Percentiles rank a stretch among this genome's conserved stretches.
phyloP scores from a whole-genome alignment of 1,140 invertebrate genomes.

The Zophobas morio region DNA sequence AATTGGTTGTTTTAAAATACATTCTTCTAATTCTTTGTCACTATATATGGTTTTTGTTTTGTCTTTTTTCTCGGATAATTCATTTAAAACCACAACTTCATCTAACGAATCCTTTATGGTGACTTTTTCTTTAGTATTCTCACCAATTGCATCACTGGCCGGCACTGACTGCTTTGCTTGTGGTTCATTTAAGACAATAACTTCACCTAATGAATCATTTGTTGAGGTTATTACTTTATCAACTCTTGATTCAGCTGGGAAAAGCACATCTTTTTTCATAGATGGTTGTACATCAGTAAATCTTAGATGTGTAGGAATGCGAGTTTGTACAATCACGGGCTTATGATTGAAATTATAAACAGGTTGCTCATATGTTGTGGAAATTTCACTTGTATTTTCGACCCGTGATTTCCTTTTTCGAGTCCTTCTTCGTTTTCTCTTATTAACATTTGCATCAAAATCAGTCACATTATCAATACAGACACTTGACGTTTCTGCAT shows the following conservation, averaged over 20 bases:
- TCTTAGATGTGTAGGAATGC: conserved; percentile 15
- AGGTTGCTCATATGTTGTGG: not conserved
- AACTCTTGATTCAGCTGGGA: too few relatives aligned
- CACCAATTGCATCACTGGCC: too few relatives aligned
- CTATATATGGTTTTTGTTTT: not conserved
- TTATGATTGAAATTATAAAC: not conserved
- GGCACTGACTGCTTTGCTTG: too few relatives aligned
- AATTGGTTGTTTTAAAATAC: conserved; percentile 29
- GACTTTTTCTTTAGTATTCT: too few relatives aligned
- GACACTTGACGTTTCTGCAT: too few relatives aligned
- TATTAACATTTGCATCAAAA: conserved; percentile 12
- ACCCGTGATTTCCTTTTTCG: conserved; percentile 16
- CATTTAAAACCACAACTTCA: not conserved
- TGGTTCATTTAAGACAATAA: too few relatives aligned
- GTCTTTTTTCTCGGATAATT: not conserved
- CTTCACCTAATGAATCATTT: too few relatives aligned
- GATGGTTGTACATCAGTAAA: conserved; percentile 8
- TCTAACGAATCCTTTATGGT: not conserved
- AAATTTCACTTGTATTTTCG: too few relatives aligned
- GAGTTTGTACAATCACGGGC: conserved; percentile 10
- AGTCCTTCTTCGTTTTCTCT: conserved; percentile 21
- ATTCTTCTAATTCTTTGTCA: not conserved
- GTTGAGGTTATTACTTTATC: too few relatives aligned
- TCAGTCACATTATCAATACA: too few relatives aligned
- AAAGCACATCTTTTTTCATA: not conserved